Evolutionary conservation across 2,888 invertebrate genomes (phyloP).

Genomic region (Kuschelorhynchus macadamiae): DNA sequence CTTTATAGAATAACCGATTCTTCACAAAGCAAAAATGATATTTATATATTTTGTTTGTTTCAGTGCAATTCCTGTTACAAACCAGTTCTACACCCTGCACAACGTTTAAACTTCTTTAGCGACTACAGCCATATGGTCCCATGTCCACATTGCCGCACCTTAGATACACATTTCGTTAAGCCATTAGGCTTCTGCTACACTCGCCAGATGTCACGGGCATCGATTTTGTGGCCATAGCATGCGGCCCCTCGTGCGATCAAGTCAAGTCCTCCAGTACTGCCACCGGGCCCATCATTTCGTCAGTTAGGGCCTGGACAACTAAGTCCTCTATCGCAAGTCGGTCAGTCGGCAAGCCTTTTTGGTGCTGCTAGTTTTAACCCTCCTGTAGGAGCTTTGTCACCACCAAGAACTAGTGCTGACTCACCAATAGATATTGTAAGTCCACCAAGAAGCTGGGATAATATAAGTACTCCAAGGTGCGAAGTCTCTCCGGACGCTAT

Average conservation of each 20-base stretch:
- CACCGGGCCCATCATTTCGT: conserved; percentile 52
- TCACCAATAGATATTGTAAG: conserved; percentile 22
- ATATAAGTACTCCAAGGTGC: conserved; percentile 32
- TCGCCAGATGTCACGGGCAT: conserved; percentile 73
- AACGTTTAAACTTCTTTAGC: conserved; percentile 91
- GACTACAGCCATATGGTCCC: conserved; percentile 94
- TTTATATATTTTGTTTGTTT: conserved; percentile 56
- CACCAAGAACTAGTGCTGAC: conserved; percentile 12
- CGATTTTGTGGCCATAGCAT: conserved; percentile 91
- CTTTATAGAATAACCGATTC: too few species aligned
- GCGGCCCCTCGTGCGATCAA: conserved; percentile 73
- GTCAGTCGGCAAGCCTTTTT: conserved; percentile 36
- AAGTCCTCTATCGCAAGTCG: conserved; percentile 22
- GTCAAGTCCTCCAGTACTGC: conserved; percentile 57
- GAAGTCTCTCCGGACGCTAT: conserved; percentile 58
- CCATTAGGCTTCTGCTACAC: conserved; percentile 88
- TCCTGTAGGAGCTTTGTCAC: conserved; percentile 30
- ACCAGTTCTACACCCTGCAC: conserved; percentile 88
- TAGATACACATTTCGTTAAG: conserved; percentile 96
- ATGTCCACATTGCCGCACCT: conserved; percentile 91
- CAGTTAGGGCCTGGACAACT: conserved; percentile 19
- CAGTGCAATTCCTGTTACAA: conserved; percentile 96
- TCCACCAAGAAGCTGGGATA: conserved; percentile 26
- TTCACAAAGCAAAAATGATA: too few species aligned
- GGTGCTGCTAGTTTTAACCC: conserved; percentile 35